These are phyloP conservation scores for Paradoxurus hermaphroditus DNA, from an alignment of 2,113 vertebrate genomes.

Conservation along the genomic window DNA sequence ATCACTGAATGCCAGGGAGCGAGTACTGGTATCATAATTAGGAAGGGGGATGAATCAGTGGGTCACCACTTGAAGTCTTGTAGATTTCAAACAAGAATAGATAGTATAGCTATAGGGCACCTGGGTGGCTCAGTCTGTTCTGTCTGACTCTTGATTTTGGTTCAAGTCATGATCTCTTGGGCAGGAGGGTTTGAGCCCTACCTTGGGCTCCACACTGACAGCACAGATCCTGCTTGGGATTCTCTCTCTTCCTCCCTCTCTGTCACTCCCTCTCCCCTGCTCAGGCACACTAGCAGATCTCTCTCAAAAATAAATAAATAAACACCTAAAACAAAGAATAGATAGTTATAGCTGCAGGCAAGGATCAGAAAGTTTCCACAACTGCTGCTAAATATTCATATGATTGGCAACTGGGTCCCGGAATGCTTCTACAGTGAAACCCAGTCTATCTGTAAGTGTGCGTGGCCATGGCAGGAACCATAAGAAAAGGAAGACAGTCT, in stretches of 20 bases:
- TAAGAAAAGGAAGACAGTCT: neutral
- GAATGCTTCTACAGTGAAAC: neutral
- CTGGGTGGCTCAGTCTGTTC: too few relatives aligned
- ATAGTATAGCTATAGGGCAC: too few relatives aligned
- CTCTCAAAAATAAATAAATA: too few relatives aligned
- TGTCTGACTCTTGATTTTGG: too few relatives aligned
- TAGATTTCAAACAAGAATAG: neutral
- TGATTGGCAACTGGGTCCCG: neutral
- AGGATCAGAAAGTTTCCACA: neutral
- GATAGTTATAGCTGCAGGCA: neutral
- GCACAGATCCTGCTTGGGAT: too few relatives aligned
- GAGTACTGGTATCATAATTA: neutral
- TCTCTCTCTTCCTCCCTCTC: too few relatives aligned
- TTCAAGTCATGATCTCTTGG: too few relatives aligned
- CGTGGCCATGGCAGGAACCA: neutral
- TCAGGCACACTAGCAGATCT: too few relatives aligned
- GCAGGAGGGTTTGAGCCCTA: too few relatives aligned
- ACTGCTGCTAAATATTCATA: neutral
- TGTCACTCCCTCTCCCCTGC: too few relatives aligned
- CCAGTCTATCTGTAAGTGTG: neutral
- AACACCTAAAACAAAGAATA: neutral
- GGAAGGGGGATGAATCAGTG: neutral
- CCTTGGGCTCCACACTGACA: too few relatives aligned
- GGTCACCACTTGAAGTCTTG: neutral
- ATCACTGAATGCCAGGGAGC: neutral